phyloP scores from a whole-genome alignment of 2,888 invertebrate species.

The Cerastis rubricosa region DNA sequence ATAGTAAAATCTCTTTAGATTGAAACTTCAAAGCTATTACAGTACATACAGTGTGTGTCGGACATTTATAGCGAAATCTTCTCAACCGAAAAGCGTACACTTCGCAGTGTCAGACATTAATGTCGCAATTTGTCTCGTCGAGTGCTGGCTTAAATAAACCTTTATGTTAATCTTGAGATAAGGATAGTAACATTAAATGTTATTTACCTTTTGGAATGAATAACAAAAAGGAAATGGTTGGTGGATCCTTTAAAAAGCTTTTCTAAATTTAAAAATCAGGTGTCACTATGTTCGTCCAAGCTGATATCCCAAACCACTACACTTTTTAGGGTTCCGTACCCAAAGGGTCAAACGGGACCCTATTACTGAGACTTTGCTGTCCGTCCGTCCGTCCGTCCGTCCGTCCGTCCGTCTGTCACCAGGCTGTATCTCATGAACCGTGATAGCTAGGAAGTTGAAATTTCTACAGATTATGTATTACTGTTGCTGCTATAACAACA shows the following conservation, averaged over 20 bases:
- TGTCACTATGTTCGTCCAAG: not conserved
- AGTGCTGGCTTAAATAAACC: conserved; percentile 42
- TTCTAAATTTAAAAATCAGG: not conserved
- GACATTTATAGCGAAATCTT: conserved; percentile 53
- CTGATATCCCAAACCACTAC: not conserved
- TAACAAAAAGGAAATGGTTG: not conserved
- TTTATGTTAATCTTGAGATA: conserved; percentile 30
- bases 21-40: not conserved
- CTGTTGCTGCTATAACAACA: no score
- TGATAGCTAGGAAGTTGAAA: no score
- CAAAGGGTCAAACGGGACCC: no score
- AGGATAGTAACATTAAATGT: conserved; percentile 5
- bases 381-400: no score
- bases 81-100: conserved; percentile 56
- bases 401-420: no score
- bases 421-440: no score
- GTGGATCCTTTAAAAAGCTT: not conserved
- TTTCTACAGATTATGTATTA: no score
- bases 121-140: conserved; percentile 51
- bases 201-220: not conserved
- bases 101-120: conserved; percentile 48
- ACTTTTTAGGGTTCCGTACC: no score
- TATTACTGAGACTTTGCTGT: no score
- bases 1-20: conserved; percentile 2
- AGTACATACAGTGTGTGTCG: conserved; percentile 28